Evolutionary conservation across 2,797 vertebrate species (phyloP).

Genomic region (Cirrhinus mrigala): DNA sequence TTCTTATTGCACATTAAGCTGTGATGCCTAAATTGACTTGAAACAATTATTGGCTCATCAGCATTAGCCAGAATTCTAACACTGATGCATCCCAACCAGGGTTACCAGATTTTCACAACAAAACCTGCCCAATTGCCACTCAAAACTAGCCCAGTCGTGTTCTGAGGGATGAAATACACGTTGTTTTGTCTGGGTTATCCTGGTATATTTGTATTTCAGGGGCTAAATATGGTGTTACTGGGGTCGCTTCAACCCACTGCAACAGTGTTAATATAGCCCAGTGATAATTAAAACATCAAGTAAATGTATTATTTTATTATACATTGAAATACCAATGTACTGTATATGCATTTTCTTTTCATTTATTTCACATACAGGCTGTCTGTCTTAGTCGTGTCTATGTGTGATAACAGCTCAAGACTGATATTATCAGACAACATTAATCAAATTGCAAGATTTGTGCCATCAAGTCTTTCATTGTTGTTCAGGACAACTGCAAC

Average conservation of each 20-base stretch:
- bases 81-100: neutral
- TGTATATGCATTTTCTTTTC: neutral
- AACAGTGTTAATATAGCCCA: too few species aligned
- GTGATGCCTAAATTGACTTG: neutral
- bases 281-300: neutral
- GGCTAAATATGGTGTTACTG: too few species aligned
- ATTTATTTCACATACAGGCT: neutral
- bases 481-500: neutral
- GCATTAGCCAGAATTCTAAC: neutral
- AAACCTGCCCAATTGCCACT: too few species aligned
- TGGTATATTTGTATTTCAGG: too few species aligned
- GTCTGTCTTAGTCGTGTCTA: neutral
- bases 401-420: neutral
- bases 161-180: too few species aligned
- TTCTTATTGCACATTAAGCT: neutral
- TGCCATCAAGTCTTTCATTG: slow-evolving; percentile 24
- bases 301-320: neutral
- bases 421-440: slow-evolving; percentile 1
- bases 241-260: too few species aligned
- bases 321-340: neutral
- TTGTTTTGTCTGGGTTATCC: too few species aligned
- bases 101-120: too few species aligned
- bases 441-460: slow-evolving; percentile 22
- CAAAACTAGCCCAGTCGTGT: too few species aligned
- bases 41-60: neutral